Evolutionary conservation across 2,113 vertebrate genomes (phyloP).

Genomic region (Motacilla alba): DNA sequence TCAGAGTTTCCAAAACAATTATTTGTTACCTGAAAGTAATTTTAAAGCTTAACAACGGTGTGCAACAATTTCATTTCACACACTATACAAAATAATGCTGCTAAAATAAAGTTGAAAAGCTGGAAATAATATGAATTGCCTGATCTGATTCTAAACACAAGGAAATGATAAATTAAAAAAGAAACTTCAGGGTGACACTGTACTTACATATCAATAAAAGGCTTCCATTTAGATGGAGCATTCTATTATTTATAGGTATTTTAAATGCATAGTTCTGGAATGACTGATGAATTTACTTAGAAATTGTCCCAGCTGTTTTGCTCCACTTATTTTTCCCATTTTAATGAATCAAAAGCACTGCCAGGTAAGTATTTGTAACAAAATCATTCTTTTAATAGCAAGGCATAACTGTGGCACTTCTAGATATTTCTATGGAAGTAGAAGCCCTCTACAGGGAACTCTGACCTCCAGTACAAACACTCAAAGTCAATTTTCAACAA

Average conservation of each 20-base stretch:
- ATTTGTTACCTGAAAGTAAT: slow-evolving; percentile 22
- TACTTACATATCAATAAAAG: slow-evolving; percentile 50
- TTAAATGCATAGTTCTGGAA: slow-evolving; percentile 57
- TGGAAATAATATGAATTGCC: not conserved
- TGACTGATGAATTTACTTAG: slow-evolving; percentile 64
- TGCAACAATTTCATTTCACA: not conserved
- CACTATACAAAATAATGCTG: not conserved
- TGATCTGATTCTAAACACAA: not conserved
- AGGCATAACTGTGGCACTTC: not conserved
- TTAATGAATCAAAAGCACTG: slow-evolving; percentile 48
- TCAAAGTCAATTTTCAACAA: slow-evolving; percentile 70
- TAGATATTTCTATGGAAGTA: not conserved
- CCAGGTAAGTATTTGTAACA: slow-evolving; percentile 27
- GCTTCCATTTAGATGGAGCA: slow-evolving; percentile 23
- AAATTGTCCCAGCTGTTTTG: slow-evolving; percentile 50
- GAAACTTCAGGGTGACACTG: slow-evolving; percentile 59
- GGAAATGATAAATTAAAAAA: not conserved
- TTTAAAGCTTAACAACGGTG: not conserved
- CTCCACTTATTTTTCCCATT: slow-evolving; percentile 50
- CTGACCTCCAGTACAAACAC: slow-evolving; percentile 71
- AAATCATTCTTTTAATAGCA: slow-evolving; percentile 29
- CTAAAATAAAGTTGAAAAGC: not conserved
- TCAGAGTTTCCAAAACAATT: slow-evolving; percentile 17
- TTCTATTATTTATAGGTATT: slow-evolving; percentile 63
- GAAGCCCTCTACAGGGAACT: slow-evolving; percentile 61